These are phyloP conservation scores for Phytoseiulus persimilis DNA, from an alignment of 2,888 invertebrate species.

Conservation along the genomic window DNA sequence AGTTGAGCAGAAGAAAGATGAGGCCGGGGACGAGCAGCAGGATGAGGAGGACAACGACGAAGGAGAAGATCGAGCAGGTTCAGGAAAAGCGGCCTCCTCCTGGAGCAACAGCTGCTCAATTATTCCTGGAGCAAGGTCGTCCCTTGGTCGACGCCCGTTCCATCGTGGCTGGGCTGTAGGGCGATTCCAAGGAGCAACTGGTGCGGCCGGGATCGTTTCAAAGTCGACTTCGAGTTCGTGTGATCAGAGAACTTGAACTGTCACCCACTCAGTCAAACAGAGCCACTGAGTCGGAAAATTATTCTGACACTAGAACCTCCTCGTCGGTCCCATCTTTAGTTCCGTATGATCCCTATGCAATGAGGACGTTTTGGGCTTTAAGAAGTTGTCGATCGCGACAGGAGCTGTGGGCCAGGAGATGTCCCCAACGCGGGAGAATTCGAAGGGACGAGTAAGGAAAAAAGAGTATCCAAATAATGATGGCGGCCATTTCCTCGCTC, in stretches of 20 bases:
- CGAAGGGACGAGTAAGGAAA: not conserved
- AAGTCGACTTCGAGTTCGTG: too few species aligned
- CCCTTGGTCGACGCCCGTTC: not conserved
- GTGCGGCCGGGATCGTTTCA: too few species aligned
- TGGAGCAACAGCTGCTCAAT: constrained; percentile 43
- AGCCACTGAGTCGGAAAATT: not conserved
- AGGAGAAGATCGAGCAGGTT: not conserved
- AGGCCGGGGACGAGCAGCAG: not conserved
- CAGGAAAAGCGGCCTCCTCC: not conserved
- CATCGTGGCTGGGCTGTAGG: not conserved
- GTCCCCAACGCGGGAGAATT: not conserved
- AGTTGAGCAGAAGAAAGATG: not conserved
- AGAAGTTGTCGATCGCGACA: not conserved
- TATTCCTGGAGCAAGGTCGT: constrained; percentile 6
- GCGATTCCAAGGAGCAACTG: not conserved
- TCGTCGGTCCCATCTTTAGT: not conserved
- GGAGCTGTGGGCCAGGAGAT: not conserved
- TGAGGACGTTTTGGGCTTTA: not conserved
- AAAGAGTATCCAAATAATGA: not conserved
- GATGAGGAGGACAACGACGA: not conserved
- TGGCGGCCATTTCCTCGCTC: not conserved
- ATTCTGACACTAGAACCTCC: not conserved
- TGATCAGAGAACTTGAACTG: not conserved
- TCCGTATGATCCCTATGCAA: not conserved
- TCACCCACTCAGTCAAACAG: not conserved